Evolutionary conservation across 1,140 invertebrate species (phyloP), one percentile per base, ranked within the genome.

Genomic region (Cydia amplana): DNA sequence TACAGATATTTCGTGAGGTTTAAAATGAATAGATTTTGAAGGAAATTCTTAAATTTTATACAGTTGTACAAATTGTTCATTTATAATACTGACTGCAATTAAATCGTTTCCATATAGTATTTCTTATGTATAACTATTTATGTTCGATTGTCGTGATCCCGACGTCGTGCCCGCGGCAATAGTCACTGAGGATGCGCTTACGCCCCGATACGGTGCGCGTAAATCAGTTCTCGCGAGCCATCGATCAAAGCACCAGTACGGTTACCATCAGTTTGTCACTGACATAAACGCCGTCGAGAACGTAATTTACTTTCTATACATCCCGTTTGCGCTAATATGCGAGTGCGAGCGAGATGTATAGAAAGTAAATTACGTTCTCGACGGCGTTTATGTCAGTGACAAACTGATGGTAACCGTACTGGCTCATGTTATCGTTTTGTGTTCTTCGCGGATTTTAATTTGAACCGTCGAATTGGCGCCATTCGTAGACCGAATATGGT

Each of bases 391-490:
- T n/a, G n/a, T n/a, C n/a, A n/a, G n/a, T n/a, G n/a, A n/a, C n/a
- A n/a, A n/a, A n/a, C n/a, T n/a, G n/a, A n/a, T n/a, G n/a, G n/a
- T n/a, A n/a, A n/a, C n/a, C n/a, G n/a, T n/a, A n/a, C n/a, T n/a
- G 78, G 55, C 75, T 75, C 78, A 78, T 79, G 83, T 87, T 86
- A 84, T 85, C 83, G 89, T 91, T 91, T 91, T 87, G 89, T 89
- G 87, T 84, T 85, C 80, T 83, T 82, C 81, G 85, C 78, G 78
- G 80, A 85, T 91, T 92, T 92, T 91, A 91, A 92, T 91, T 90
- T 89, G 86, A 90, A 86, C 75, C 88, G 89, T 91, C 85, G 89
- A 89, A 87, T 92, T 87, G 90, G 89, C 89, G 91, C 89, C 89
- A 85, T 84, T 88, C 88, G 89, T 89, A 87, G 87, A 82, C 84